Percentiles rank a stretch among this genome's conserved stretches.
These are phyloP conservation scores for Asarcornis scutulata DNA, from an alignment of 2,113 vertebrate genomes.

Conservation along the genomic window DNA sequence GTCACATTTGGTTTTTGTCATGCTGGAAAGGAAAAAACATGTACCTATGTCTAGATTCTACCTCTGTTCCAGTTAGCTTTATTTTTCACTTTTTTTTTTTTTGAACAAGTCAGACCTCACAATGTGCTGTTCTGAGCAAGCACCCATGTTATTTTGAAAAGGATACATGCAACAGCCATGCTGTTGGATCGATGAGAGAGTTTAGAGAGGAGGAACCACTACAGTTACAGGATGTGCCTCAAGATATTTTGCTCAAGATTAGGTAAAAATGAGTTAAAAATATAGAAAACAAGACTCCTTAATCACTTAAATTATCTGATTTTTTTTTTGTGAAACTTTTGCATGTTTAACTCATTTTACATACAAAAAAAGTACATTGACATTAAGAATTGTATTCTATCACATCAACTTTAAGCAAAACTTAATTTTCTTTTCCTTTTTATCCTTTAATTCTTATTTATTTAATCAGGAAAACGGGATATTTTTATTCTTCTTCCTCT, in stretches of 20 bases:
- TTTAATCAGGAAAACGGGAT: neutral
- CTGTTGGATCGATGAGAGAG: neutral
- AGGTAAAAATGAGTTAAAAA: neutral
- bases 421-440: neutral
- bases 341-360: neutral
- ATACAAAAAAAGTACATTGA: neutral
- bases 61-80: neutral
- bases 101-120: neutral
- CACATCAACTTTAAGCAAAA: neutral
- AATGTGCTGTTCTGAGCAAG: no score
- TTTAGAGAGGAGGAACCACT: neutral
- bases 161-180: accelerated
- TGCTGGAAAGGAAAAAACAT: no score
- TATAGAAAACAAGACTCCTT: neutral
- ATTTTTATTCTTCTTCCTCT: neutral
- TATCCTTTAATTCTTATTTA: neutral
- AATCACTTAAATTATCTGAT: accelerated
- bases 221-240: accelerated
- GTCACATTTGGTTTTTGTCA: neutral
- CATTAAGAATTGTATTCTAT: neutral
- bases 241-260: accelerated
- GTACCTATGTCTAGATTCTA: neutral
- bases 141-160: neutral
- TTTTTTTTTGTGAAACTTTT: neutral
- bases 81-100: no score